Percentiles rank a stretch among this genome's conserved stretches.
Conservation (phyloP, 1,140 invertebrate species). For the Pararge aegeria region DNA sequence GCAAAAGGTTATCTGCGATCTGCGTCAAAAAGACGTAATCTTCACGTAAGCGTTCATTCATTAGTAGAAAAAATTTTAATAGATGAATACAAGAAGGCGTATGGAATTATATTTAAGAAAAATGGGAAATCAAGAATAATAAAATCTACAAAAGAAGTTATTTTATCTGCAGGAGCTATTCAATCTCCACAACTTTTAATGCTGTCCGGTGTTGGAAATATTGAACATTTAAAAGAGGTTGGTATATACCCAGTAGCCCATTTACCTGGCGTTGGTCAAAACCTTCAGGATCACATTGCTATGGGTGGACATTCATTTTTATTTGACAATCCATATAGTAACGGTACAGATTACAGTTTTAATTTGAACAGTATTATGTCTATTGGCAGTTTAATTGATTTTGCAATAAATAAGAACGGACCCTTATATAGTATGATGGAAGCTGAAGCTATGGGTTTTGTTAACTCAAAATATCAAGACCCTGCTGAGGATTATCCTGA, state of each 20-base stretch:
- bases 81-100: constrained; percentile 79
- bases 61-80: constrained; percentile 84
- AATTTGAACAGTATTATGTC: constrained; percentile 81
- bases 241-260: constrained; percentile 81
- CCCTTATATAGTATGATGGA: constrained; percentile 84
- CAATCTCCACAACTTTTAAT: constrained; percentile 90
- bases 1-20: constrained; percentile 90
- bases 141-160: constrained; percentile 83
- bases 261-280: constrained; percentile 88
- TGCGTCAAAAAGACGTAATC: constrained; percentile 84
- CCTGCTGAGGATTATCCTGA: constrained; percentile 86
- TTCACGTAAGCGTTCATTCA: constrained; percentile 85
- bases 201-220: constrained; percentile 88
- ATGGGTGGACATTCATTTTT: constrained; percentile 82
- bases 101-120: constrained; percentile 83
- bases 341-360: constrained; percentile 79
- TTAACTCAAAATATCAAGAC: constrained; percentile 87
- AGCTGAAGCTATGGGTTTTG: constrained; percentile 88
- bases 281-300: constrained; percentile 89
- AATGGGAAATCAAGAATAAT: constrained; percentile 71
- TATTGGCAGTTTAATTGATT: constrained; percentile 78
- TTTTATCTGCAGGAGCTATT: constrained; percentile 86
- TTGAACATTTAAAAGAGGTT: constrained; percentile 81
- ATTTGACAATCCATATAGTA: constrained; percentile 69
- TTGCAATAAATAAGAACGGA: constrained; percentile 80